phyloP scores from a whole-genome alignment of 1,140 invertebrate genomes.

The Heliothis virescens region DNA sequence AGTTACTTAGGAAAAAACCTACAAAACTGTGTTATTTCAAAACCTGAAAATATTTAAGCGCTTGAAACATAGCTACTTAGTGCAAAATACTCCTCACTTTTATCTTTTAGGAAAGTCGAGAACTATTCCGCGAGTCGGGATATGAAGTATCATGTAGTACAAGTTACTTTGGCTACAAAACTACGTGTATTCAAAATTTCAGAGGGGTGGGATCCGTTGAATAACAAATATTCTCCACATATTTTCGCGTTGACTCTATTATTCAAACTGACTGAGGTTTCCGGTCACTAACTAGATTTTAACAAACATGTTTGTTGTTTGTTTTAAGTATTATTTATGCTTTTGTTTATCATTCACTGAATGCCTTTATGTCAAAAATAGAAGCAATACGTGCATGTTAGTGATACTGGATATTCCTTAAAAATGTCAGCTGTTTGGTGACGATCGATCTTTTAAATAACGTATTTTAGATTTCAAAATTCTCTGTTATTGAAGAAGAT shows the following conservation, averaged over 20 bases:
- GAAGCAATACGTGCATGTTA: neutral
- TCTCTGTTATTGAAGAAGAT: too few species aligned
- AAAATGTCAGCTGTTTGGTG: too few species aligned
- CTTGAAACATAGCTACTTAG: neutral
- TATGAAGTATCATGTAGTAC: conserved; percentile 9
- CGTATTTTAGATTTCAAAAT: too few species aligned
- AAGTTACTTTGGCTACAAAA: conserved; percentile 14
- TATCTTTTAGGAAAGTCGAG: neutral
- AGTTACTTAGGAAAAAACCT: too few species aligned
- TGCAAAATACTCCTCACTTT: neutral
- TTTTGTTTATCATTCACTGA: neutral
- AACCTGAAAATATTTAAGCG: neutral
- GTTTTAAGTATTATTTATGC: conserved; percentile 21
- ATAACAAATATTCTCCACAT: conserved; percentile 13
- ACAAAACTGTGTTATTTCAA: neutral
- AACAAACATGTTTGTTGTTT: conserved; percentile 15
- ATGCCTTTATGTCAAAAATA: neutral
- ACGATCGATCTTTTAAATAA: too few species aligned
- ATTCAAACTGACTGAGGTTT: conserved; percentile 16
- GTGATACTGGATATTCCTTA: too few species aligned
- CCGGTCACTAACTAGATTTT: conserved; percentile 20
- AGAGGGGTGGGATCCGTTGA: conserved; percentile 3
- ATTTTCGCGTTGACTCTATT: conserved; percentile 15
- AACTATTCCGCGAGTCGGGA: neutral
- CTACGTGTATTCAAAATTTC: conserved; percentile 12